A percentile compares a stretch with the other conserved stretches of the same genome.
phyloP scores from a whole-genome alignment of 2,888 invertebrate genomes.

The Rhogogaster chlorosoma region DNA sequence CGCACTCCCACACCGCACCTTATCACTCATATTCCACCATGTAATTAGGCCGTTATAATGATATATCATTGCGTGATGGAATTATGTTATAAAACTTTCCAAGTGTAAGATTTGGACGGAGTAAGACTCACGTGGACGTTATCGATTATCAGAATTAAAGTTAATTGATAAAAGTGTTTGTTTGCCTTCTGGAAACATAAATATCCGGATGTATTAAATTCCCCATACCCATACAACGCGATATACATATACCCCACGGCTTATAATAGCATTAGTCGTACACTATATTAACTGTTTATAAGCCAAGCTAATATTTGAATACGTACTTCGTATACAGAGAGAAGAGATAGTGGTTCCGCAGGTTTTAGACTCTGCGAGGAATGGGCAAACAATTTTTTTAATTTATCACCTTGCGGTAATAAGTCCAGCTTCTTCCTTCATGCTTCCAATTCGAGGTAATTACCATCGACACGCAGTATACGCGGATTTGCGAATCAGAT shows the following conservation, averaged over 20 bases:
- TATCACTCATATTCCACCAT: background rate
- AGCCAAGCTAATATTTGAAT: slow-evolving; percentile 7
- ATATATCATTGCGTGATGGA: background rate
- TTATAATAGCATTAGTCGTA: background rate
- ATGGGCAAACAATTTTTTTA: background rate
- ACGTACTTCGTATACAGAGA: background rate
- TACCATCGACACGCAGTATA: background rate
- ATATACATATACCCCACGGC: background rate
- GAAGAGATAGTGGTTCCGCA: background rate
- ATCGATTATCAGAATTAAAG: background rate
- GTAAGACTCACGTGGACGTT: background rate
- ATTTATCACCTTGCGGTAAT: background rate
- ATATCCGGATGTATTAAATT: background rate
- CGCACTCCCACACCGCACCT: background rate
- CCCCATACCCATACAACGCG: background rate
- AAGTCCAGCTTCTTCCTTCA: background rate
- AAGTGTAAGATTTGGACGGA: background rate
- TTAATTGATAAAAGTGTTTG: background rate
- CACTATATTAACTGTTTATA: background rate
- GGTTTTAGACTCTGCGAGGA: background rate
- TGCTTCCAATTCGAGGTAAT: background rate
- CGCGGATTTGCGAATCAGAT: too few relatives aligned
- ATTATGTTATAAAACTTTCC: background rate
- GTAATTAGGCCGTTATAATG: background rate
- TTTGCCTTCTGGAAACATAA: background rate